Percentiles rank a stretch among this genome's conserved stretches.
These are phyloP conservation scores for Danio tinwini DNA, from an alignment of 2,797 vertebrate genomes.

Conservation along the genomic window DNA sequence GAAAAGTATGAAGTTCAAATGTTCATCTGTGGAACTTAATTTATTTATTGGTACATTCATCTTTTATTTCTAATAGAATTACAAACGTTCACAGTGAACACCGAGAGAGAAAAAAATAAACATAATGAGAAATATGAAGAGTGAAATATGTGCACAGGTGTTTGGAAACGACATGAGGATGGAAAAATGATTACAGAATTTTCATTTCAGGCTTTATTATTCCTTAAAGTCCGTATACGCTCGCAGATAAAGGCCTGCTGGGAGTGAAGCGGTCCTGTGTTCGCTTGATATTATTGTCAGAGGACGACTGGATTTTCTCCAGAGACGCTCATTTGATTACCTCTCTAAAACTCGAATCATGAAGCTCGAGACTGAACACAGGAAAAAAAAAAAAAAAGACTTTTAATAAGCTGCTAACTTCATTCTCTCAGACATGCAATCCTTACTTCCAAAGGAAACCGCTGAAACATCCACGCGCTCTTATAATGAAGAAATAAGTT, in stretches of 20 bases:
- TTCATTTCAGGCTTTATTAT: conserved; percentile 2
- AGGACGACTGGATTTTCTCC: conserved; percentile 60
- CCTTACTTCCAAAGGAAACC: conserved; percentile 50
- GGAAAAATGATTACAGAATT: not conserved
- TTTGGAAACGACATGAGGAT: not conserved
- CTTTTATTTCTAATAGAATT: not conserved
- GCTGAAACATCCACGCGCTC: conserved; percentile 35
- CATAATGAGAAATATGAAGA: not conserved
- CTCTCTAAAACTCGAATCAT: conserved; percentile 67
- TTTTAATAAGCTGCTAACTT: conserved; percentile 54
- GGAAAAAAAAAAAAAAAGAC: conserved; percentile 42
- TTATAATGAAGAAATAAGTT: too few relatives aligned
- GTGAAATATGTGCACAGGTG: not conserved
- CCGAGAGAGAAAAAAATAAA: not conserved
- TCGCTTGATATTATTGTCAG: conserved; percentile 34
- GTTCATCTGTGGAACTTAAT: not conserved
- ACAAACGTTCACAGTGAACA: not conserved
- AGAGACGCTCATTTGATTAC: conserved; percentile 69
- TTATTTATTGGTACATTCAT: not conserved
- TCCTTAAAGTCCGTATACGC: not conserved
- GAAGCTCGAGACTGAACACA: conserved; percentile 47
- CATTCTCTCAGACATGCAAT: conserved; percentile 47
- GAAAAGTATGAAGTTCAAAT: not conserved
- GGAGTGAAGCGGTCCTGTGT: conserved; percentile 54
- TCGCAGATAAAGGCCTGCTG: not conserved